Conservation (phyloP, 2,797 vertebrate genomes). For the Erethizon dorsatum region DNA sequence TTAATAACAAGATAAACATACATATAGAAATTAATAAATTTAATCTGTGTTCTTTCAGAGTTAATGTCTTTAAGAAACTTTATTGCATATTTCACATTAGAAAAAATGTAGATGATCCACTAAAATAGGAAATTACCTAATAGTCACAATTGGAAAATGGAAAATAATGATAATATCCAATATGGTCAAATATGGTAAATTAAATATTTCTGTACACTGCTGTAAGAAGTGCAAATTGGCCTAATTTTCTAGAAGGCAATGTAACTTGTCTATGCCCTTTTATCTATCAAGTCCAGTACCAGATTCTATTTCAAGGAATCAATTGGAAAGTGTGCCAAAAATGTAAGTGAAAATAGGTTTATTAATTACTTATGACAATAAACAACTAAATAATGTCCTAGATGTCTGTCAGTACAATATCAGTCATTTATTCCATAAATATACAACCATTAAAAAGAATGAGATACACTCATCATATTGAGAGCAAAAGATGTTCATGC, state of each 20-base stretch:
- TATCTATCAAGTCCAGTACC: not conserved
- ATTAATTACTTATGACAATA: conserved; percentile 19
- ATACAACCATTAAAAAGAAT: conserved; percentile 30
- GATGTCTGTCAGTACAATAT: not conserved
- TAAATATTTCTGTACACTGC: not conserved
- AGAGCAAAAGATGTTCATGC: conserved; percentile 20
- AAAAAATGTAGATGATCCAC: conserved; percentile 3
- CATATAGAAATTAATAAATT: conserved; percentile 23
- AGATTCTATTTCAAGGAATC: conserved; percentile 36
- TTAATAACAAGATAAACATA: conserved; percentile 30
- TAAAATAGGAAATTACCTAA: conserved; percentile 48
- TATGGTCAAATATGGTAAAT: conserved; percentile 15
- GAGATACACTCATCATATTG: not conserved
- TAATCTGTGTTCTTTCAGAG: not conserved
- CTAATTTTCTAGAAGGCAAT: conserved; percentile 45
- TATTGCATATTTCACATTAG: not conserved
- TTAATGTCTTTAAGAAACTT: conserved; percentile 8
- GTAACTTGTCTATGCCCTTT: conserved; percentile 48
- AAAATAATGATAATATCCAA: conserved; percentile 33
- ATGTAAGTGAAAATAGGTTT: conserved; percentile 41
- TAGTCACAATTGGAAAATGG: conserved; percentile 28
- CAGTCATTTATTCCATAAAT: conserved; percentile 46
- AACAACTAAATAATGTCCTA: conserved; percentile 19
- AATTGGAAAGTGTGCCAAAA: conserved; percentile 46
- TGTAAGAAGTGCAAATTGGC: conserved; percentile 32